Base-by-base conservation (phyloP, 2,797 vertebrate species). In the Heteromormyrus szaboi region DNA sequence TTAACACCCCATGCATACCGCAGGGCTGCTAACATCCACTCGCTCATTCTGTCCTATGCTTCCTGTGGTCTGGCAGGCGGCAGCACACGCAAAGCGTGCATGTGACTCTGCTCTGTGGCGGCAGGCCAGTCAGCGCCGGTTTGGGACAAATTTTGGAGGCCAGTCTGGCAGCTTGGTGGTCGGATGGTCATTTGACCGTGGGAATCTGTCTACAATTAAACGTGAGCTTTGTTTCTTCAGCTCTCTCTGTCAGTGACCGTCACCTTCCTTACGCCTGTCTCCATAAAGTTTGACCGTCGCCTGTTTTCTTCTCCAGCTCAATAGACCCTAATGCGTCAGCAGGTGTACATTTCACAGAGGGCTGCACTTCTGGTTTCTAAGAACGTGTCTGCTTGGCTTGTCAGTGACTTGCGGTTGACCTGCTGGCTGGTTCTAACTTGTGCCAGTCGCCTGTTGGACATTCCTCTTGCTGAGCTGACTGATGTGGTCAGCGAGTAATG, bases 1-100 rank as follows among this genome's bases (percentile, higher is more conserved):
- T 41, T 86, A 54, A 19, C 81, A 51, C 37, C 53, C 29, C 50
- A 85, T 17, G 29, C 85, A 56, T 41, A 56, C 85, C 85, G 6
- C 22, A 12, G 11, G 85, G 51, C 51, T 4, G 85, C 51, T 86
- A 50, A n/a, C 25, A 22, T 86, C 50, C 50, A 33, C 51, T 86
- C 25, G 3, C 22, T 25, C 85, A 53, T 56, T 33, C 85, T 86
- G 25, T 37, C 9, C 50, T 19, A 22, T 14, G 37, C 85, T 37
- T 86, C 53, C 85, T 41, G 85, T 53, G 85, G 85, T 86, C 53
- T 86, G 85, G 85, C 85, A 56, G 85, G 25, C 50, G 2, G 85
- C 85, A 37, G 51, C 50, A 11, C 44, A 56, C 17, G 29, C 53
- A 41, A 41, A 7, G 53, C 33, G 5, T 41, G 53, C 85, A 86